Percentiles rank a stretch among this genome's conserved stretches.
These are phyloP conservation scores for Philopedon plagiatum DNA, from an alignment of 2,888 invertebrate species.

Conservation along the genomic window DNA sequence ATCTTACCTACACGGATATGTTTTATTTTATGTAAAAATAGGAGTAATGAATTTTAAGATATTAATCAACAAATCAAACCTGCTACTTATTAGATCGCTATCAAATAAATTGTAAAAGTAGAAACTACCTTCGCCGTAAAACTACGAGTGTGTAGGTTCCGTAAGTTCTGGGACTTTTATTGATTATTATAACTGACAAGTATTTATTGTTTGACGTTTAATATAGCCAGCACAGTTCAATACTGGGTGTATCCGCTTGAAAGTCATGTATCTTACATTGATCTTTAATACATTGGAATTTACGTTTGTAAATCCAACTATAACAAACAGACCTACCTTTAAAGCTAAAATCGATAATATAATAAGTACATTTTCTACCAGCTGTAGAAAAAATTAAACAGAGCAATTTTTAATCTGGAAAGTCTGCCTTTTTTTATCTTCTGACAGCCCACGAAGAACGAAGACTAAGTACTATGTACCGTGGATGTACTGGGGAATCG, in stretches of 20 bases:
- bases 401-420: too few species aligned
- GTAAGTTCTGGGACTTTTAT: background rate
- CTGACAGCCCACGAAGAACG: too few species aligned
- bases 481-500: too few species aligned
- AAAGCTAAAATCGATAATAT: too few species aligned
- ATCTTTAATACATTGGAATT: too few species aligned
- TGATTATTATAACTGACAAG: conserved; percentile 14
- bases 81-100: conserved; percentile 15
- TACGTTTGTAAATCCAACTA: too few species aligned
- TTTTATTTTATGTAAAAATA: background rate
- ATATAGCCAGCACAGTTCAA: background rate
- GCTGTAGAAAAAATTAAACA: too few species aligned
- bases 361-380: too few species aligned
- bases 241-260: background rate
- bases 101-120: conserved; percentile 4
- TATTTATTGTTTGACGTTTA: background rate
- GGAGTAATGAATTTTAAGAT: background rate
- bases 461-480: too few species aligned
- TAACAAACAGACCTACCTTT: too few species aligned
- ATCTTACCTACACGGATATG: background rate
- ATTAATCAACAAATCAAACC: conserved; percentile 19
- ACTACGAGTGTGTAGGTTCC: background rate
- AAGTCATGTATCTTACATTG: too few species aligned
- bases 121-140: background rate
- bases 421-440: too few species aligned